Percentiles rank a stretch among this genome's conserved stretches.
phyloP scores from a whole-genome alignment of 1,140 invertebrate species.

The Plectrocnemia conspersa region DNA sequence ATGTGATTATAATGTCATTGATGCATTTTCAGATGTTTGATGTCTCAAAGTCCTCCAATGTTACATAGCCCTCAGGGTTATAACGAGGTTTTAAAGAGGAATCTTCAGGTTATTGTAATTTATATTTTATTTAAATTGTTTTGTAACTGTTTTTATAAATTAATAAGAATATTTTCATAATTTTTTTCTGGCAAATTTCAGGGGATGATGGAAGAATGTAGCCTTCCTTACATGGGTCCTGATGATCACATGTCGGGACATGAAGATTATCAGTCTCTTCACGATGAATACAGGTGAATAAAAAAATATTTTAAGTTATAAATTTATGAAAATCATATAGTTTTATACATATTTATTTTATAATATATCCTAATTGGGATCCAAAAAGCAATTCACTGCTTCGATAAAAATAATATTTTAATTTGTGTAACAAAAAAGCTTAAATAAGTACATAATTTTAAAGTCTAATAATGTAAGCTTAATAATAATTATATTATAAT shows the following conservation, averaged over 20 bases:
- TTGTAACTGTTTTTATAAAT: constrained; percentile 1
- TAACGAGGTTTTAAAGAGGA: constrained; percentile 49
- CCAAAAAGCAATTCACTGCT: too few species aligned
- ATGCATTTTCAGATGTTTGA: constrained; percentile 45
- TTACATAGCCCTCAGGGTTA: constrained; percentile 51
- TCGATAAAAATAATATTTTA: too few species aligned
- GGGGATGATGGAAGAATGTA: constrained; percentile 54
- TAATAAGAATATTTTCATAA: constrained; percentile 2
- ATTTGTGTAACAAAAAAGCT: too few species aligned
- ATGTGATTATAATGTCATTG: constrained; percentile 6
- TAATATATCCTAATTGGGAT: too few species aligned
- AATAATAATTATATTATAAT: too few species aligned
- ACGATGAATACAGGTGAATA: constrained; percentile 50
- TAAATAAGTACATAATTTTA: too few species aligned
- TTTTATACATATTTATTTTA: too few species aligned
- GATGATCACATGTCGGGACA: constrained; percentile 48
- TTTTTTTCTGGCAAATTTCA: constrained; percentile 31
- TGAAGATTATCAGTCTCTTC: constrained; percentile 49
- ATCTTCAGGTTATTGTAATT: constrained; percentile 43
- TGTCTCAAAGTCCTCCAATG: constrained; percentile 51
- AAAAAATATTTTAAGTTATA: background rate
- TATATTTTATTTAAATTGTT: background rate
- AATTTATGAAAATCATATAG: too few species aligned
- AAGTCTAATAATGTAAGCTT: too few species aligned
- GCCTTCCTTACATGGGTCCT: constrained; percentile 47